phyloP scores from a whole-genome alignment of 2,888 invertebrate species.

The Aspidapion aeneum region DNA sequence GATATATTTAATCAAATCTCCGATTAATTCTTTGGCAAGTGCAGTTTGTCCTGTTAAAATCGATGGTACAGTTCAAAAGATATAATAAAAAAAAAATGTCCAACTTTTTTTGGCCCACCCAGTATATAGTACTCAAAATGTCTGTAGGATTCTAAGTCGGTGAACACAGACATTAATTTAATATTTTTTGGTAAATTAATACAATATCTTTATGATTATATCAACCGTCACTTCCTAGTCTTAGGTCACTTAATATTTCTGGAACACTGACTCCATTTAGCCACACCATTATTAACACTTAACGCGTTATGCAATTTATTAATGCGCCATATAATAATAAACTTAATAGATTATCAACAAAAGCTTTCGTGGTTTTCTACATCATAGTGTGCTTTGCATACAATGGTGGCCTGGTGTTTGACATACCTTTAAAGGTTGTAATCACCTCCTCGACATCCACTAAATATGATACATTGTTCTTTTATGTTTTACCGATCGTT shows the following conservation, averaged over 20 bases:
- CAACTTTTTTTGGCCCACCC: too few relatives aligned
- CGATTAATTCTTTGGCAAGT: too few relatives aligned
- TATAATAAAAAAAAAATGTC: too few relatives aligned
- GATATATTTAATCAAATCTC: too few relatives aligned
- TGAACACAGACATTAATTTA: too few relatives aligned
- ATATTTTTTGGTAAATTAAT: too few relatives aligned
- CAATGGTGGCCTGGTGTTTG: neutral
- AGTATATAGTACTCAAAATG: too few relatives aligned
- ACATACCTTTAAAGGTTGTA: neutral
- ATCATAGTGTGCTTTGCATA: neutral
- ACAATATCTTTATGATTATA: too few relatives aligned
- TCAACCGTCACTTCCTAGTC: neutral
- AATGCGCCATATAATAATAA: conserved; percentile 1
- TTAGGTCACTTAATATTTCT: neutral
- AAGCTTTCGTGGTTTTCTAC: neutral
- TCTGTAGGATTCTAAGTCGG: too few relatives aligned
- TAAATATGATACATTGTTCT: neutral
- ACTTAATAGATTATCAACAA: neutral
- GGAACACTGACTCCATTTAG: neutral
- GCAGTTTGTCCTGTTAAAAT: too few relatives aligned
- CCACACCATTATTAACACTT: conserved; percentile 1
- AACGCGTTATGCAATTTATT: conserved; percentile 1
- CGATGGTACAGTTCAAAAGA: too few relatives aligned
- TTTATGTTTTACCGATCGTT: neutral
- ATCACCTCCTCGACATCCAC: neutral